A percentile compares a stretch with the other conserved stretches of the same genome.
Evolutionary conservation across 2,113 vertebrate genomes (phyloP).

Genomic region (Perca flavescens): DNA sequence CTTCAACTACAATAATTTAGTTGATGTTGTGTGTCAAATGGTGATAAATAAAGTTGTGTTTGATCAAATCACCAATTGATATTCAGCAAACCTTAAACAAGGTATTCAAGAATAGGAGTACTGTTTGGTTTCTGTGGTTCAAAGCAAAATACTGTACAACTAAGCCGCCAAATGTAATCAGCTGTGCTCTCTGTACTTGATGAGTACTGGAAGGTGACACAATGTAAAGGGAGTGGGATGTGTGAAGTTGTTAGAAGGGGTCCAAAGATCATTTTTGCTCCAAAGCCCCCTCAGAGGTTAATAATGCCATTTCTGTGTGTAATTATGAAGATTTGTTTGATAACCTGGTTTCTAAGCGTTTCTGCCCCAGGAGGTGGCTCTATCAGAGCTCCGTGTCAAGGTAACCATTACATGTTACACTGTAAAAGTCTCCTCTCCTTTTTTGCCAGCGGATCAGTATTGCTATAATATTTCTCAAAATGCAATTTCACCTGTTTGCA

Average conservation of each 20-base stretch:
- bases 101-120: too few relatives aligned
- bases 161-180: too few relatives aligned
- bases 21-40: not conserved
- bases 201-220: not conserved
- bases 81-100: too few relatives aligned
- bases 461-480: constrained; percentile 28
- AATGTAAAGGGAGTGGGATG: not conserved
- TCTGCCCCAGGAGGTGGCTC: not conserved
- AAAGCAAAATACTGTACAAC: not conserved
- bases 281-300: not conserved
- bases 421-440: not conserved
- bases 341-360: constrained; percentile 1
- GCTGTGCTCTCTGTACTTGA: not conserved
- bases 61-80: too few relatives aligned
- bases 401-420: not conserved
- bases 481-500: constrained; percentile 39
- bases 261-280: not conserved
- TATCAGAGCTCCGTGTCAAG: constrained; percentile 10
- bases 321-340: not conserved
- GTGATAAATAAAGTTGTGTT: too few relatives aligned
- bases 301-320: not conserved
- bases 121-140: not conserved
- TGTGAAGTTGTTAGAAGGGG: not conserved
- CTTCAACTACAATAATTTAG: too few relatives aligned
- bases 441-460: not conserved